Base-by-base conservation (phyloP, 2,888 invertebrate species). In the Ormyrus thymus region DNA sequence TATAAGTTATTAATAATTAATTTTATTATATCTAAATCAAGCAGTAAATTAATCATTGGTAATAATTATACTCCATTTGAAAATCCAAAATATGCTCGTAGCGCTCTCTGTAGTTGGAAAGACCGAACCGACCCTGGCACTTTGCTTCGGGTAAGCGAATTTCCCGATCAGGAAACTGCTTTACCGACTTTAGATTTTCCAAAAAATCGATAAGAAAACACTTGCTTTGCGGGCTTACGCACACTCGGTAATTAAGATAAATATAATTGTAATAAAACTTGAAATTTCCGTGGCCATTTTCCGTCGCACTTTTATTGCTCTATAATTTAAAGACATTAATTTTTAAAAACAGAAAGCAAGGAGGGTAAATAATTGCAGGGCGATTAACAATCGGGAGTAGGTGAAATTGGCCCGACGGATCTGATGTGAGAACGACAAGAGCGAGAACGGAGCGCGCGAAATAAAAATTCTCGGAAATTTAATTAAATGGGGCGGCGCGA, bases 401-500 rank as follows among this genome's bases (percentile, higher is more conserved):
- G 68, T 75, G 76, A 80, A 77, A 80, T 72, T 77, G 76, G 64
- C 73, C 61, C 46, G 3, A 48, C 56, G 43, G 50, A 70, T 64
- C 46, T 46, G 59, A 43, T 59, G 53, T 65, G 78, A 62, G 81
- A 79, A 81, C 82, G 85, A 83, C 82, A 78, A 79, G 82, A 71
- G 13, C 56, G 68, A 72, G 68, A 62, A 62, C 48, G 55, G 43
- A 29, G 45, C 51, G 64, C 43, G 43, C 9, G 84, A 84, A 84
- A 85, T 86, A 85, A 86, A 29, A 87, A 86, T 85, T 86, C 85
- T 83, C 82, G 84, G 84, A 87, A 85, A 86, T 87, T 88, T 87
- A 87, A 87, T 87, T 87, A 87, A 87, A 86, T 83, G 83, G 81
- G 64, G 82, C 59, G 69, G 51, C 71, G 70, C 65, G 68, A 66